Percentiles rank a stretch among this genome's conserved stretches.
Evolutionary conservation across 1,140 invertebrate genomes (phyloP).

Genomic region (Rhyzopertha dominica): DNA sequence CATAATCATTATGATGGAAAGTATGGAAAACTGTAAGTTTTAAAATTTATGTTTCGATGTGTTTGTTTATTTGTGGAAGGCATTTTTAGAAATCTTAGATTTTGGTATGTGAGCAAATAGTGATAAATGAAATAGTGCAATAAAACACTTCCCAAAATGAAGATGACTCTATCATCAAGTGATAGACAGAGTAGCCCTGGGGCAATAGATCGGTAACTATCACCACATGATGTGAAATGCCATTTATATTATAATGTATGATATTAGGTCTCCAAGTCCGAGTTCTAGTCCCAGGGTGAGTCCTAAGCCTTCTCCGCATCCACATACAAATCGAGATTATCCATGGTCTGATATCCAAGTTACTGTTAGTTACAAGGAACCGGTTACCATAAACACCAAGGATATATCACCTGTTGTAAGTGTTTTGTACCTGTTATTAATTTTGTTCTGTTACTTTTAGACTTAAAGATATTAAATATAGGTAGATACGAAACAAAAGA

Average conservation of each 20-base stretch:
- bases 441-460: background rate
- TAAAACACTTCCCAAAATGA: too few relatives aligned
- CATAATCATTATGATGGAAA: too few relatives aligned
- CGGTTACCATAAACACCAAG: slow-evolving; percentile 22
- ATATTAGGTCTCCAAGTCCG: slow-evolving; percentile 32
- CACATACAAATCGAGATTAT: slow-evolving; percentile 36
- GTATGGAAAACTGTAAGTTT: too few relatives aligned
- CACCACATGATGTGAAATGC: background rate
- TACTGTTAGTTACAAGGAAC: slow-evolving; percentile 25
- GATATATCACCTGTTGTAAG: slow-evolving; percentile 35
- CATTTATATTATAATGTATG: background rate
- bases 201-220: slow-evolving; percentile 6
- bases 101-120: too few relatives aligned
- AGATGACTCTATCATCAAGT: slow-evolving; percentile 22
- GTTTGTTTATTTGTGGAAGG: too few relatives aligned
- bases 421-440: slow-evolving; percentile 5
- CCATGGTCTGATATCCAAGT: slow-evolving; percentile 26
- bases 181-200: slow-evolving; percentile 11
- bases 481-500: background rate
- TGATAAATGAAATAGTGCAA: too few relatives aligned
- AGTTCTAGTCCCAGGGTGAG: slow-evolving; percentile 39
- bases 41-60: too few relatives aligned
- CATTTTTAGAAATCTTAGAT: too few relatives aligned
- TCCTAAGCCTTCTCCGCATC: slow-evolving; percentile 40
- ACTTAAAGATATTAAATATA: background rate